Percentiles rank a stretch among this genome's conserved stretches.
These are phyloP conservation scores for Acromyrmex heyeri DNA, from an alignment of 1,140 invertebrate genomes.

Conservation along the genomic window DNA sequence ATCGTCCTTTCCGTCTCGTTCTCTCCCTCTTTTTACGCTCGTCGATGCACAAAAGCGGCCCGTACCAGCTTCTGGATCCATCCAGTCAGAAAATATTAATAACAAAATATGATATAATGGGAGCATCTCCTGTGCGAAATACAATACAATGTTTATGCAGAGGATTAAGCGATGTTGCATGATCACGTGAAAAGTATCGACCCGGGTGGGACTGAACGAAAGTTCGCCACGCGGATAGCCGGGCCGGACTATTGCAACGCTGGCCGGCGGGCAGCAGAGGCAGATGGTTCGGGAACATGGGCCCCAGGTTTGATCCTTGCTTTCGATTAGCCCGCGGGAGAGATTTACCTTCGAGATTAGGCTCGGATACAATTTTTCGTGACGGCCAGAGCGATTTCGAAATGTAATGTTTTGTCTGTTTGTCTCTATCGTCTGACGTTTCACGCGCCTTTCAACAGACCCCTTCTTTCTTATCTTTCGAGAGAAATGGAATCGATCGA, in stretches of 20 bases:
- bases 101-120: slow-evolving; percentile 87
- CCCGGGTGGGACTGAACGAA: slow-evolving; percentile 51
- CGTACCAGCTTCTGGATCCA: slow-evolving; percentile 81
- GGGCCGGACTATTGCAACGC: slow-evolving; percentile 72
- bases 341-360: slow-evolving; percentile 82
- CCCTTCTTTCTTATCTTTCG: slow-evolving; percentile 24
- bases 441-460: slow-evolving; percentile 11
- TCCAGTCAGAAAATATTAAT: slow-evolving; percentile 87
- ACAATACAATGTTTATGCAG: slow-evolving; percentile 86
- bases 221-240: slow-evolving; percentile 53
- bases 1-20: slow-evolving; percentile 49
- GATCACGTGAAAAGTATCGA: slow-evolving; percentile 80
- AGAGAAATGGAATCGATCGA: slow-evolving; percentile 38
- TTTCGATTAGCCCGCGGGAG: slow-evolving; percentile 77
- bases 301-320: slow-evolving; percentile 72
- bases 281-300: slow-evolving; percentile 81
- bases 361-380: slow-evolving; percentile 65
- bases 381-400: slow-evolving; percentile 52
- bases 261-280: slow-evolving; percentile 64
- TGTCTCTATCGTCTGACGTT: slow-evolving; percentile 10
- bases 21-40: slow-evolving; percentile 42
- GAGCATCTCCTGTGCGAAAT: slow-evolving; percentile 84
- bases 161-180: slow-evolving; percentile 83
- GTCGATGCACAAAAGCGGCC: slow-evolving; percentile 82
- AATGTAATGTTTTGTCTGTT: slow-evolving; percentile 39